Evolutionary conservation across 1,140 invertebrate genomes (phyloP), one percentile per base, ranked within the genome.

Genomic region (Xylocopa sonorina): DNA sequence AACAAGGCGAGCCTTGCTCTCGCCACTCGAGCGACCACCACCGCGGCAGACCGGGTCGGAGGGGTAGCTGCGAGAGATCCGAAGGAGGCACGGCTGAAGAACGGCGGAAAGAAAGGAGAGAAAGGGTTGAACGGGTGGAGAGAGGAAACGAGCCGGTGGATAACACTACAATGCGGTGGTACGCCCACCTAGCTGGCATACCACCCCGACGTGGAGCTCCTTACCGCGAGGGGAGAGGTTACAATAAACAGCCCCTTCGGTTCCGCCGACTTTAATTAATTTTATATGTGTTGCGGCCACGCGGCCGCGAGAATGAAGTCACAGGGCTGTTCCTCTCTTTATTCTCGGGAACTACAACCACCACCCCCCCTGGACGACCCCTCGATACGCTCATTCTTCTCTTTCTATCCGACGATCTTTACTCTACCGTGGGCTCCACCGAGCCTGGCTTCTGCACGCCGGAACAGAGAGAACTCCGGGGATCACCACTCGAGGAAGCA

Each of bases 251-350:
- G 51, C 75, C 81, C 73, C 83, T 83, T 81, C 34, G 71, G 66
- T 83, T 87, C 81, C 72, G 67, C 67, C 82, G 87, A 88, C 85
- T 92, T 91, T 91, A 92, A 92, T 91, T 92, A 92, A 92, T 92
- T 91, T 91, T 90, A 79, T 89, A 90, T 89, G 84, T 86, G 82
- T 82, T 69, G 79, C 64, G 62, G 58, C 72, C 67, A 62, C 78
- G 80, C 63, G 82, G 63, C 55, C 71, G 62, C 58, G 74, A 84
- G 85, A 84, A 86, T 81, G 82, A 85, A 90, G 86, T 88, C 84
- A 85, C 69, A 78, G 80, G 68, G 71, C 50, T 27, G 21, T 57
- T 66, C 62, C 51, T 76, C 21, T 46, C 51, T 58, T 73, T 80
- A 51, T 68, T 80, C 78, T 73, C 46, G 24, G n/a, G 29, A 21